Conservation (phyloP, 2,888 invertebrate species). For the Zelleria hepariella region DNA sequence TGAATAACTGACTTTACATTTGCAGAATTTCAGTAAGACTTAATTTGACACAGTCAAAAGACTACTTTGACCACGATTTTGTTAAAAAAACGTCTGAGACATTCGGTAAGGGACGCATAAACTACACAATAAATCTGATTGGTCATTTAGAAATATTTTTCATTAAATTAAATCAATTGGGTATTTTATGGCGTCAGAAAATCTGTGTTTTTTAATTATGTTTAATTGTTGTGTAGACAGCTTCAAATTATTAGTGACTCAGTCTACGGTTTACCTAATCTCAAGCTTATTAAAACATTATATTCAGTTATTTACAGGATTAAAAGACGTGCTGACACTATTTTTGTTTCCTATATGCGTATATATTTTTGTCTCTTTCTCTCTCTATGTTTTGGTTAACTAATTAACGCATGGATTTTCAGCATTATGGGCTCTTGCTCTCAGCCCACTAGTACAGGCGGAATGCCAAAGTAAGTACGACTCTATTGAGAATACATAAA, state of each 20-base stretch:
- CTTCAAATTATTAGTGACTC: constrained; percentile 25
- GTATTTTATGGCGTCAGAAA: constrained; percentile 8
- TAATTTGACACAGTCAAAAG: constrained; percentile 1
- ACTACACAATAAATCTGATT: neutral
- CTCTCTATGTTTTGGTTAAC: constrained; percentile 40
- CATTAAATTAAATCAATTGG: no score
- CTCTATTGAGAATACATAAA: constrained; percentile 18
- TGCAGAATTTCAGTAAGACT: constrained; percentile 12
- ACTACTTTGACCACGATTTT: neutral
- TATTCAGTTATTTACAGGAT: constrained; percentile 64
- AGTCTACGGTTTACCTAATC: constrained; percentile 38
- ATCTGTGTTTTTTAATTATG: neutral
- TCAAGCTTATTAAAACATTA: constrained; percentile 5
- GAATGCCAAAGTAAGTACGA: constrained; percentile 70
- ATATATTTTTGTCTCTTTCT: constrained; percentile 23
- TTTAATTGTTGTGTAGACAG: neutral
- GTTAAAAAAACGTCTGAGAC: neutral
- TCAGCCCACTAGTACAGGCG: constrained; percentile 66
- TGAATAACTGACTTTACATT: constrained; percentile 54
- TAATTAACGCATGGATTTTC: constrained; percentile 70
- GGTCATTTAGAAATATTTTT: no score
- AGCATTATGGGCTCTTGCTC: constrained; percentile 68
- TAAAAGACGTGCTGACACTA: constrained; percentile 12
- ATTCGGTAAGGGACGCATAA: neutral
- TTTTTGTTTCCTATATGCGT: constrained; percentile 34